Evolutionary conservation across 2,797 vertebrate species (phyloP), one percentile per base, ranked within the genome.

Genomic region (Manis pentadactyla): DNA sequence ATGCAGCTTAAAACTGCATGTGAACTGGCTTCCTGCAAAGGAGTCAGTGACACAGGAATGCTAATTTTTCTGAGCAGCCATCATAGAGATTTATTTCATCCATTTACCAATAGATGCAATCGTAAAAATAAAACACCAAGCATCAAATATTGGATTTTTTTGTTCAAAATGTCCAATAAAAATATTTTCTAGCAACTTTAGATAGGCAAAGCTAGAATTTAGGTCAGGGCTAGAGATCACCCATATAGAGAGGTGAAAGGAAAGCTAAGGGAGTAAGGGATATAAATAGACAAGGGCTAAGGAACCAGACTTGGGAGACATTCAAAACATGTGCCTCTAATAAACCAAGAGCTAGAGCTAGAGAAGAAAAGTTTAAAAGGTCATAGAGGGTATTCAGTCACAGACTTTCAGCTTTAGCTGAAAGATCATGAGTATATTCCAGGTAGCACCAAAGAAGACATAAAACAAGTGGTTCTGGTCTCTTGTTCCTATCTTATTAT

Each of bases 181-280:
- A 94, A 94, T 74, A 57, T 8, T 55, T 86, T 63, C n/a, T 88
- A 91, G 57, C 29, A 90, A 83, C 46, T 69, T 90, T 94, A 81
- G 73, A 95, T 69, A 88, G 71, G 10, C 82, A 82, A 96, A 96
- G 39, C 46, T 85, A 86, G 18, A 94, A 96, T 93, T 86, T 93
- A 95, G 88, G 57, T 88, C 94, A 93, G 27, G 29, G 51, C 42
- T 92, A 75, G 66, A 91, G 68, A 77, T 93, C 34, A 55, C 18
- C 27, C 59, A 7, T 61, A 89, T 64, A 85, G 0, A 68, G 88
- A 83, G 19, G 37, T 46, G 2, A 86, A 15, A 93, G 27, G 29
- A 90, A 95, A 95, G 34, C 63, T 51, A 9, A 66, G 51, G 5
- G 46, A 55, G 29, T 51, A 23, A 94, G 23, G 9, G 51, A 34